A percentile compares a stretch with the other conserved stretches of the same genome.
These are phyloP conservation scores for Limnephilus rhombicus DNA, from an alignment of 2,888 invertebrate genomes.

Conservation along the genomic window DNA sequence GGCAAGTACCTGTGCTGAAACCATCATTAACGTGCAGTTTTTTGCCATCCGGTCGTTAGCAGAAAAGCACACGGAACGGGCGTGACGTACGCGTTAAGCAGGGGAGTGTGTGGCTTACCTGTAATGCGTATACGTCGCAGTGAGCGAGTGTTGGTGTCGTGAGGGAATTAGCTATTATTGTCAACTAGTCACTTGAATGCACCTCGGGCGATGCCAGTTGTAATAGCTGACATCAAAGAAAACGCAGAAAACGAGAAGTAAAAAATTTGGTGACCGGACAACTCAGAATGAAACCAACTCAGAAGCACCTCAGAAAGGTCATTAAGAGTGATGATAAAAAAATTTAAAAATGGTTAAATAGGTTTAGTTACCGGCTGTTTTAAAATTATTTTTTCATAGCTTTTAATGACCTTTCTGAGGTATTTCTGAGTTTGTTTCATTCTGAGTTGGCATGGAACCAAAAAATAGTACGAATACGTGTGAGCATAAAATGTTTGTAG, in stretches of 20 bases:
- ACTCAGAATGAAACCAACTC: no score
- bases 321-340: no score
- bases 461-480: no score
- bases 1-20: conserved; percentile 21
- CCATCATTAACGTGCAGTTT: conserved; percentile 48
- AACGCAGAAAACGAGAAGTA: background rate
- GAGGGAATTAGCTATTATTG: conserved; percentile 26
- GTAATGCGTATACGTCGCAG: background rate
- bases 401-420: no score
- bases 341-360: no score
- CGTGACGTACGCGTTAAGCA: conserved; percentile 32
- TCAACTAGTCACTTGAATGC: conserved; percentile 26
- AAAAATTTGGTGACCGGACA: no score
- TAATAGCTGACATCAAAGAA: background rate
- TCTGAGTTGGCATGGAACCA: no score
- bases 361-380: no score
- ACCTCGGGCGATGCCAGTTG: background rate
- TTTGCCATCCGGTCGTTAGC: conserved; percentile 61
- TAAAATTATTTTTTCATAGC: no score
- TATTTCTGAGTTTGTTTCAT: no score
- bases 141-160: background rate
- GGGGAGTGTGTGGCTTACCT: background rate
- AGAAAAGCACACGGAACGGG: conserved; percentile 38
- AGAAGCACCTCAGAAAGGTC: no score
- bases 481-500: no score